phyloP scores from a whole-genome alignment of 2,797 vertebrate species.

The Coccyzus lansbergi region DNA sequence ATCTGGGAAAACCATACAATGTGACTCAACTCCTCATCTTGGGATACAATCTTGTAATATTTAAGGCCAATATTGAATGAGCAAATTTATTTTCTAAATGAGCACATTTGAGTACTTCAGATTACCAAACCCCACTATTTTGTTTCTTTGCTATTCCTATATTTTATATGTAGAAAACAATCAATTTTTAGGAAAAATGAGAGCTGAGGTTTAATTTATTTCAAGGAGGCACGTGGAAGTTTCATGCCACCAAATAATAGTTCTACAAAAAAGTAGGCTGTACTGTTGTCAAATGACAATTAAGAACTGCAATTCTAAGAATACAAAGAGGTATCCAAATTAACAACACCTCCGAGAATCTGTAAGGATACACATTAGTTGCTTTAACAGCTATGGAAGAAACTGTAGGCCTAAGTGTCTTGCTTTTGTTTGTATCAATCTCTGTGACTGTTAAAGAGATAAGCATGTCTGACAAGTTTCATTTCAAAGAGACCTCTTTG shows the following conservation, averaged over 20 bases:
- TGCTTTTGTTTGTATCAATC: slow-evolving; percentile 34
- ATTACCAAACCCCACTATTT: background rate
- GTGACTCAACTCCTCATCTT: background rate
- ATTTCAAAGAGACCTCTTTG: slow-evolving; percentile 52
- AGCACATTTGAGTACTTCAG: background rate
- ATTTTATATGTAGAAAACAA: background rate
- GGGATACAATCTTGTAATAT: background rate
- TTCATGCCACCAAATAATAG: background rate
- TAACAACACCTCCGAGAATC: background rate
- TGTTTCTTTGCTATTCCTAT: background rate
- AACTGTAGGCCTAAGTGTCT: background rate
- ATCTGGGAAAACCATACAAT: background rate
- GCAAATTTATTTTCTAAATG: background rate
- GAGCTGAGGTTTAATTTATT: background rate
- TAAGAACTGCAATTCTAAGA: background rate
- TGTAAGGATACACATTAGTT: background rate
- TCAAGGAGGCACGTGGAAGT: background rate
- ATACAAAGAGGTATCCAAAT: background rate
- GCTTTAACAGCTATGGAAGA: background rate
- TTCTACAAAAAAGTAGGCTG: background rate
- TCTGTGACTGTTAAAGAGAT: slow-evolving; percentile 18
- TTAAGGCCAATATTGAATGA: background rate
- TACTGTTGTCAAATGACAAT: background rate
- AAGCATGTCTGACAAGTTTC: slow-evolving; percentile 55
- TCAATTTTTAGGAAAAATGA: background rate